Base-by-base conservation (phyloP, 35 echinoderm and acorn worm genomes). In the Diadema setosum region DNA sequence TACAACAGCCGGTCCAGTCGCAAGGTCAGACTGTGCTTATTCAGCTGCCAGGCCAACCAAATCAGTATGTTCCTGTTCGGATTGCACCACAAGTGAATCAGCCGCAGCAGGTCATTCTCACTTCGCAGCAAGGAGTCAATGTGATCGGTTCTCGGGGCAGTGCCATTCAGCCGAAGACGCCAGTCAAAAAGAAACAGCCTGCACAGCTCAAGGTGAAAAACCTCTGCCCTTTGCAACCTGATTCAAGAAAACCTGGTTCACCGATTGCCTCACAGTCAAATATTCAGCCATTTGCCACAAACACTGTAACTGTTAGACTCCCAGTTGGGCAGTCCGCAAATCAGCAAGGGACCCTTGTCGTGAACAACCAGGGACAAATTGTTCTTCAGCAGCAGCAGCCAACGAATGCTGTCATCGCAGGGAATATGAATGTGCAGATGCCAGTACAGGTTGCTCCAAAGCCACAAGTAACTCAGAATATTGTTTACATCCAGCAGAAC, bases 401-500 rank as follows among this genome's bases (percentile, higher is more conserved):
- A 14, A 41, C 37, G 17, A 59, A 59, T 63, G 42, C 52, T 5
- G 29, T 39, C 33, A 27, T 58, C 64, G 36, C 46, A 16, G 29
- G 48, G 9, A 17, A 49, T 42, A 45, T 82, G 87, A 84, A 84
- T 37, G 46, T 93, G 86, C 89, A 91, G 39, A 60, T 91, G 35
- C 91, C 95, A 2, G 61, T 97, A 8, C 95, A 97, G 81, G 42
- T 93, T 16, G 73, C 65, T 24, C 83, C 70, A 39, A 84, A 87
- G 39, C 95, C 91, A 65, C 45, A 61, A 2, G 90, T 87, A 25
- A 80, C 92, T 9, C 95, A 93, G 70, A 89, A 92, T 12, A 29
- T 97, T 34, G 88, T 97, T n/a, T 97, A 97, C 83, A 87, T 97
- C 5, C 95, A 97, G 42, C 95, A 97, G 61, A 97, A 93, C 87